Conservation (phyloP, 2,888 invertebrate genomes). For the Cynaeus angustus region DNA sequence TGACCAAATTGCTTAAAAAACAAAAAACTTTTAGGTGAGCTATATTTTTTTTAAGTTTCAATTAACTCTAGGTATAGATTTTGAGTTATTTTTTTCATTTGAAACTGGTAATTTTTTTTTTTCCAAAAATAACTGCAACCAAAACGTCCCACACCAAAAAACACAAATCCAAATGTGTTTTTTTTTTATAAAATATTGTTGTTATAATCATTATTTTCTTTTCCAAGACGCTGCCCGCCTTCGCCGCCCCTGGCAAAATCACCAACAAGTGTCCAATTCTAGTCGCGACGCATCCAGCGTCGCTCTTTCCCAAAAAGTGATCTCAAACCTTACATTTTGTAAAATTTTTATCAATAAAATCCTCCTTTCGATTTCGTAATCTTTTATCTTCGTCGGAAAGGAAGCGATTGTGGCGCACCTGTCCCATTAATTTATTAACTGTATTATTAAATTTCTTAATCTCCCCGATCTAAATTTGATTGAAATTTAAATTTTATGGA, state of each 20-base stretch:
- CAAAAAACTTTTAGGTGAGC: no score
- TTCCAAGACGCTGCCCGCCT: not conserved
- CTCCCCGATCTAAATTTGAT: slow-evolving; percentile 50
- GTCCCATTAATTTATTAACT: slow-evolving; percentile 50
- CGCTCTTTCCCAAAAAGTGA: slow-evolving; percentile 11
- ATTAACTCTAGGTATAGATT: no score
- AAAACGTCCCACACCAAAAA: no score
- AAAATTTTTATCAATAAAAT: slow-evolving; percentile 27
- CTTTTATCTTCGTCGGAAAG: slow-evolving; percentile 27
- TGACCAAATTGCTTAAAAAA: no score
- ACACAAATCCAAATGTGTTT: no score
- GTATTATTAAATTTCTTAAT: slow-evolving; percentile 47
- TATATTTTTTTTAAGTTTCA: no score
- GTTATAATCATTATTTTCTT: not conserved
- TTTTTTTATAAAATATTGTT: not conserved
- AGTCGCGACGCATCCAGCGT: slow-evolving; percentile 18
- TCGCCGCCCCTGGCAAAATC: not conserved
- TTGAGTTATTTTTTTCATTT: no score
- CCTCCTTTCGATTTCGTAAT: slow-evolving; percentile 4
- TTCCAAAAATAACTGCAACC: no score
- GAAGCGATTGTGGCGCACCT: slow-evolving; percentile 47
- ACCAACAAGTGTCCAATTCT: slow-evolving; percentile 26
- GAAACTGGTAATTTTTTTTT: no score
- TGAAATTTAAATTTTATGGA: slow-evolving; percentile 49
- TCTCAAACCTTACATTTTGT: slow-evolving; percentile 25